A percentile compares a stretch with the other conserved stretches of the same genome.
Evolutionary conservation across 2,888 invertebrate species (phyloP).

Genomic region (Dicycla oo): DNA sequence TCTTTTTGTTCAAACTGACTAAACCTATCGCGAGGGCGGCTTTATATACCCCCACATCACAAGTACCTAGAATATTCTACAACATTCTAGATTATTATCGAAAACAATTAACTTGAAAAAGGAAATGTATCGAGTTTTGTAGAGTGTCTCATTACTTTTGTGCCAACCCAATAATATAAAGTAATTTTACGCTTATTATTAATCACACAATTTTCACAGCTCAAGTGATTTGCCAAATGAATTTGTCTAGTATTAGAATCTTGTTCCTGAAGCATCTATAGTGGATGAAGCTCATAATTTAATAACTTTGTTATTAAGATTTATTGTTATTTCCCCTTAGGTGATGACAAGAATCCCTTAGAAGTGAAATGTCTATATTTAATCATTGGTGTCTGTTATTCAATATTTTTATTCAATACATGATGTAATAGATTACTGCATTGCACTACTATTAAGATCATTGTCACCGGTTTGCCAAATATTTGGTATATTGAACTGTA

Average conservation of each 20-base stretch:
- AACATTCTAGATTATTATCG: too few species aligned
- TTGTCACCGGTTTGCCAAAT: constrained; percentile 31
- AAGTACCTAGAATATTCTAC: too few species aligned
- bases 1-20: too few species aligned
- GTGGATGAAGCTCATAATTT: constrained; percentile 57
- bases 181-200: constrained; percentile 63
- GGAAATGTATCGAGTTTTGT: too few species aligned
- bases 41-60: too few species aligned
- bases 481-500: constrained; percentile 29
- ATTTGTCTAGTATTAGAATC: constrained; percentile 74
- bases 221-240: constrained; percentile 88
- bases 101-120: too few species aligned
- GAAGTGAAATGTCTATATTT: constrained; percentile 33
- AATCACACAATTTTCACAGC: constrained; percentile 72
- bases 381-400: constrained; percentile 44
- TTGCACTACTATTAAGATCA: constrained; percentile 39
- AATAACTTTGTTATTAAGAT: constrained; percentile 43
- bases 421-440: constrained; percentile 44
- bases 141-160: too few species aligned
- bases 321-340: constrained; percentile 17
- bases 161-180: too few species aligned
- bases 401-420: constrained; percentile 25
- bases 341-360: constrained; percentile 21
- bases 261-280: constrained; percentile 51
- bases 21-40: too few species aligned